A percentile compares a stretch with the other conserved stretches of the same genome.
Evolutionary conservation across 2,888 invertebrate species (phyloP).

Genomic region (Boloria euphrosyne): DNA sequence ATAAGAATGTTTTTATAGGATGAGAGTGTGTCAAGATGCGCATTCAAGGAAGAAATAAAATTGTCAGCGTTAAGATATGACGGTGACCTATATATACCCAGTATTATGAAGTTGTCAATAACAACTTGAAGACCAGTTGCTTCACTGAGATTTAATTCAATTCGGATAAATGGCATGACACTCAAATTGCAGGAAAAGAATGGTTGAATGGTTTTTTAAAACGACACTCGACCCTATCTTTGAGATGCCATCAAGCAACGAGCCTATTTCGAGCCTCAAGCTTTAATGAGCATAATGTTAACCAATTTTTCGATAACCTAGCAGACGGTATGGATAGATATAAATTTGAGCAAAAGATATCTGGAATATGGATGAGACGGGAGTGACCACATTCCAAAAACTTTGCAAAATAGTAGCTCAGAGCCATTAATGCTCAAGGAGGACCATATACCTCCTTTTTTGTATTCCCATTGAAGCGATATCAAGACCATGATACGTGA

Average conservation of each 20-base stretch:
- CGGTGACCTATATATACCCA: no score
- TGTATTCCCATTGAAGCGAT: constrained; percentile 29
- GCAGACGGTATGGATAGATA: constrained; percentile 30
- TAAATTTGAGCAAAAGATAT: constrained; percentile 34
- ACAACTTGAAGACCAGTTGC: no score
- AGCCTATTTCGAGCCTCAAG: no score
- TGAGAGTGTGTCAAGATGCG: no score
- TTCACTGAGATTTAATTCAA: no score
- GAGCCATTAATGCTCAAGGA: not conserved
- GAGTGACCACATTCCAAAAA: constrained; percentile 37
- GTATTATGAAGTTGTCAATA: no score
- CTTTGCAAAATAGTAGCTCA: constrained; percentile 25
- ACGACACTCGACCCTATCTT: constrained; percentile 26
- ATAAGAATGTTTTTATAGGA: no score
- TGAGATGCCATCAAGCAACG: no score
- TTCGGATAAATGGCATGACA: constrained; percentile 31
- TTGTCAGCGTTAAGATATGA: no score
- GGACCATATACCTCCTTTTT: not conserved
- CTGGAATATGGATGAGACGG: constrained; percentile 39
- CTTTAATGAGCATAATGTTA: constrained; percentile 35
- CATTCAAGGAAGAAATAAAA: no score
- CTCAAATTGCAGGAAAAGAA: constrained; percentile 29
- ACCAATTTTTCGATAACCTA: constrained; percentile 37
- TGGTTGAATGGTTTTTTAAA: constrained; percentile 34
- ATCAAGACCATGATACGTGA: constrained; percentile 39